These are phyloP conservation scores for Diorhabda sublineata DNA, from an alignment of 1,140 invertebrate genomes.

Conservation along the genomic window DNA sequence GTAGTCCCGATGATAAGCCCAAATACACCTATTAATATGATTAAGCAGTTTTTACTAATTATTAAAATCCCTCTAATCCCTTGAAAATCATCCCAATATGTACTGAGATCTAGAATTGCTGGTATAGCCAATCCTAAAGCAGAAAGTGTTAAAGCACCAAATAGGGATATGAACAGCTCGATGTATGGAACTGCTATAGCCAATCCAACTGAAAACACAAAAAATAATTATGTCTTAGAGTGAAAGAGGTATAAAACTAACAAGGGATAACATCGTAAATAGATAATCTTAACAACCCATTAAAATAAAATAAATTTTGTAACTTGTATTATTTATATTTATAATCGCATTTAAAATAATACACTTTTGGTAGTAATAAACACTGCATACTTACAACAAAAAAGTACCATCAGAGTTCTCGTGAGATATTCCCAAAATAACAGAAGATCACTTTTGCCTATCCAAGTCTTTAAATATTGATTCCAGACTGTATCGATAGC, in stretches of 20 bases:
- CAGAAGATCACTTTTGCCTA: constrained; percentile 46
- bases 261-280: background rate
- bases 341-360: too few species aligned
- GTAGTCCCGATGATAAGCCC: constrained; percentile 68
- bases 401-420: constrained; percentile 62
- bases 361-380: background rate
- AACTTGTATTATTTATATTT: constrained; percentile 24
- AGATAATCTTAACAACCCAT: background rate
- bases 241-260: background rate
- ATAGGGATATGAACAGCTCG: constrained; percentile 84
- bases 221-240: background rate
- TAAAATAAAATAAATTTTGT: constrained; percentile 32
- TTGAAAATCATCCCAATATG: constrained; percentile 58
- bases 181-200: constrained; percentile 76
- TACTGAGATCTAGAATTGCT: constrained; percentile 71
- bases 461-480: constrained; percentile 51
- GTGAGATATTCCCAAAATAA: constrained; percentile 64
- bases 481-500: constrained; percentile 86
- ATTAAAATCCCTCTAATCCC: constrained; percentile 47
- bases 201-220: constrained; percentile 59
- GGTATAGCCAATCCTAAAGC: constrained; percentile 84
- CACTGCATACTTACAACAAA: constrained; percentile 68
- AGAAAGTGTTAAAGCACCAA: constrained; percentile 82
- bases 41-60: constrained; percentile 62
- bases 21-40: constrained; percentile 64